Evolutionary conservation across 2,888 invertebrate genomes (phyloP).

Genomic region (Prosapia bicincta): DNA sequence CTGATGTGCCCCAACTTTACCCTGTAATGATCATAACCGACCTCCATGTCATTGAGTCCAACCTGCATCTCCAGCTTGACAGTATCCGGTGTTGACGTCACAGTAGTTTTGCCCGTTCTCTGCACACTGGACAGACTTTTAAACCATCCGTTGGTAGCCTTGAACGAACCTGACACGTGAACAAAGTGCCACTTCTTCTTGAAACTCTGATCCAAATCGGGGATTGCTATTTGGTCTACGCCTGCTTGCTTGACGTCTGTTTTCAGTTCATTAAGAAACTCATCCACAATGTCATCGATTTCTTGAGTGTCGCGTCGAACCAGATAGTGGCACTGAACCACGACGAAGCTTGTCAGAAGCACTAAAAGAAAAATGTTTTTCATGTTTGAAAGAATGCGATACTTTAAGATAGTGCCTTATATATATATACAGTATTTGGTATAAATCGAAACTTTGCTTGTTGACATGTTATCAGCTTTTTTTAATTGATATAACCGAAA

Average conservation of each 20-base stretch:
- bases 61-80: not conserved
- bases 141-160: not conserved
- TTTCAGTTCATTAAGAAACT: too few species aligned
- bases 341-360: too few species aligned
- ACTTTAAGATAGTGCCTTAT: too few species aligned
- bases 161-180: not conserved
- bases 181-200: constrained; percentile 1
- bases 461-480: too few species aligned
- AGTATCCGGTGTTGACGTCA: not conserved
- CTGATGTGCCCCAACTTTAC: not conserved
- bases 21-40: not conserved
- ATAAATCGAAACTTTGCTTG: too few species aligned
- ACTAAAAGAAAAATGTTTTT: too few species aligned
- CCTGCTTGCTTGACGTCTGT: not conserved
- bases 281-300: too few species aligned
- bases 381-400: too few species aligned
- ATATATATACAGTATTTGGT: too few species aligned
- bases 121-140: not conserved
- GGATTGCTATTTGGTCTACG: not conserved
- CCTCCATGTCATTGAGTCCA: not conserved
- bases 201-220: not conserved
- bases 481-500: too few species aligned
- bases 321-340: too few species aligned
- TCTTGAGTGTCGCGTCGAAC: too few species aligned
- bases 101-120: not conserved